Evolutionary conservation across 2,113 vertebrate genomes (phyloP).

Genomic region (Crotalus tigris): DNA sequence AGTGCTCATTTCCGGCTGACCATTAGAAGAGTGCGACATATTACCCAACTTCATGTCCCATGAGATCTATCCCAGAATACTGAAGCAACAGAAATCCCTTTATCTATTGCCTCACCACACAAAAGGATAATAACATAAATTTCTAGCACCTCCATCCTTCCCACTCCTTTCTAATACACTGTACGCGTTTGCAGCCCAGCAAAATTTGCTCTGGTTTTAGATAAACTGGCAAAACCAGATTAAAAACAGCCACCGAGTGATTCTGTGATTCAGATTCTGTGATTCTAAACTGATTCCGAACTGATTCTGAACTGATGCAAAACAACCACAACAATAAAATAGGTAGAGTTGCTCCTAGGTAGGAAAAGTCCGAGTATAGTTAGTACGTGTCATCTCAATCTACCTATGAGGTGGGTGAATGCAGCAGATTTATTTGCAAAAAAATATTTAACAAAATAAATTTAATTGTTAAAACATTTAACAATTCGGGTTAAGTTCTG

Average conservation of each 20-base stretch:
- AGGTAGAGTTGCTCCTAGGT: not conserved
- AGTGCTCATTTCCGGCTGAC: not conserved
- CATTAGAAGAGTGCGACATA: not conserved
- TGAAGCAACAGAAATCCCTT: not conserved
- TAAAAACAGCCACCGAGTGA: not conserved
- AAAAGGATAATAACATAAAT: not conserved
- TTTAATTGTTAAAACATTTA: not conserved
- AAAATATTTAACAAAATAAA: not conserved
- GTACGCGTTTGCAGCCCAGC: not conserved
- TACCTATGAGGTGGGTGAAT: not conserved
- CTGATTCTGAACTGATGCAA: not conserved
- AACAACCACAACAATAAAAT: not conserved
- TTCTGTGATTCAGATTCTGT: not conserved
- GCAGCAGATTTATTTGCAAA: not conserved
- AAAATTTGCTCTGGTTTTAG: not conserved
- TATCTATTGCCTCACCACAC: not conserved
- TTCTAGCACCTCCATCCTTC: not conserved
- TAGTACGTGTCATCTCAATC: not conserved
- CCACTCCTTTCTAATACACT: not conserved
- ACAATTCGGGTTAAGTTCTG: not conserved
- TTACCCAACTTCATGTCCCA: not conserved
- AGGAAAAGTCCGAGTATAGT: no score
- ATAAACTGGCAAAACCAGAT: not conserved
- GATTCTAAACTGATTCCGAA: not conserved
- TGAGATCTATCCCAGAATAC: not conserved